These are phyloP conservation scores for Pandemis cinnamomeana DNA, from an alignment of 2,888 invertebrate genomes.

Conservation along the genomic window DNA sequence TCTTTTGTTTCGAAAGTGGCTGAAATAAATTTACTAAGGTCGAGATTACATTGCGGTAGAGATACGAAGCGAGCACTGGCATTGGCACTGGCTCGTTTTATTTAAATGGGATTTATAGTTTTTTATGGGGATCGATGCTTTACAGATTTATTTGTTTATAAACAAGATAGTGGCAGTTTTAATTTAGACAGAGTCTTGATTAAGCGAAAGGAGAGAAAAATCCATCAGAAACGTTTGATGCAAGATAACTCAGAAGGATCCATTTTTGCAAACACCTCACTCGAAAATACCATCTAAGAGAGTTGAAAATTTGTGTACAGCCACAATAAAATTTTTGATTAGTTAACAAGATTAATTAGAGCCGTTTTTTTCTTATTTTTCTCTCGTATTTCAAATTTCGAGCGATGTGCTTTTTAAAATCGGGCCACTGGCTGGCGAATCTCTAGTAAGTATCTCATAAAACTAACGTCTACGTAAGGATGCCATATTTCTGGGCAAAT, in stretches of 20 bases:
- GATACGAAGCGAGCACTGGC: conserved; percentile 17
- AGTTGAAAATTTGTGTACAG: too few species aligned
- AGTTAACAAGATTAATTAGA: too few species aligned
- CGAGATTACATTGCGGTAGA: conserved; percentile 36
- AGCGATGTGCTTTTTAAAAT: too few species aligned
- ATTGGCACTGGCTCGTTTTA: not conserved
- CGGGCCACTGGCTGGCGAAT: not conserved
- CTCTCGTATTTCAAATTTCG: too few species aligned
- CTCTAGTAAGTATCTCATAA: conserved; percentile 21
- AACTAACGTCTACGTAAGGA: conserved; percentile 27
- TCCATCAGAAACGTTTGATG: not conserved
- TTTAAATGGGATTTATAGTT: conserved; percentile 15
- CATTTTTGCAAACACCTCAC: too few species aligned
- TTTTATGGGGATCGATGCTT: not conserved
- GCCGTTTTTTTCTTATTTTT: too few species aligned
- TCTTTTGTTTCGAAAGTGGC: conserved; percentile 37
- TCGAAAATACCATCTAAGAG: too few species aligned
- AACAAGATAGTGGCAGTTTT: not conserved
- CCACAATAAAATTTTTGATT: too few species aligned
- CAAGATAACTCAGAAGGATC: not conserved
- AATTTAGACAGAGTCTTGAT: not conserved
- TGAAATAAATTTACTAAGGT: conserved; percentile 41
- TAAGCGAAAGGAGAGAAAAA: not conserved
- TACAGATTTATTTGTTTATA: not conserved
- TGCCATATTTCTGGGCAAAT: conserved; percentile 30